Evolutionary conservation across 2,797 vertebrate genomes (phyloP).

Genomic region (Sebastes goodei): DNA sequence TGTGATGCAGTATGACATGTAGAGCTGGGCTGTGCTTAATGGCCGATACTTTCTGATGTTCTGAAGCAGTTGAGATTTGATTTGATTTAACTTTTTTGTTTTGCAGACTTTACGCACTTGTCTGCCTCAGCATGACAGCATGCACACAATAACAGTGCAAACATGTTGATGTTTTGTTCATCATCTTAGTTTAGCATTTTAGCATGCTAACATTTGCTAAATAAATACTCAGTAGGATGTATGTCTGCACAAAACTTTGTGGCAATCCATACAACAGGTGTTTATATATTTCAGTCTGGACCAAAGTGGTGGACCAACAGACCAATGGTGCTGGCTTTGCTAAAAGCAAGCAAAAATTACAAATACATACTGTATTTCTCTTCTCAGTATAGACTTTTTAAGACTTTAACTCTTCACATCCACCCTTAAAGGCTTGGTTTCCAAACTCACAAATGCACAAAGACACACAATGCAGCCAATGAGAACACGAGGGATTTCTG

Average conservation of each 20-base stretch:
- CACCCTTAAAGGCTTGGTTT: background rate
- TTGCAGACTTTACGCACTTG: too few relatives aligned
- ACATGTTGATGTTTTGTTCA: background rate
- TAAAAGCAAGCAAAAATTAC: background rate
- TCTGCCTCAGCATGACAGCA: background rate
- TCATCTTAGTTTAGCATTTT: background rate
- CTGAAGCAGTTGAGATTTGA: too few relatives aligned
- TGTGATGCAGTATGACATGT: too few relatives aligned
- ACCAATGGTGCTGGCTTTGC: fast-evolving
- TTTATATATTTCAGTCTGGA: background rate
- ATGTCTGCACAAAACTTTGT: background rate
- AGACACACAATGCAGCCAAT: background rate
- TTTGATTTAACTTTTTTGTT: too few relatives aligned
- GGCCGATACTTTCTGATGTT: too few relatives aligned
- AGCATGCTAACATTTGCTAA: background rate
- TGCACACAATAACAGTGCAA: background rate
- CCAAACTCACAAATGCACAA: conserved; percentile 4
- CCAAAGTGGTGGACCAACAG: background rate
- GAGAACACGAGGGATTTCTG: conserved; percentile 9
- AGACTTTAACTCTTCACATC: background rate
- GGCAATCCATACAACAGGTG: background rate
- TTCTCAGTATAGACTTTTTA: background rate
- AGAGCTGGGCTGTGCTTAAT: too few relatives aligned
- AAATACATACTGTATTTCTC: background rate
- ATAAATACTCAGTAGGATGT: background rate